Evolutionary conservation across 2,888 invertebrate species (phyloP), one percentile per base, ranked within the genome.

Genomic region (Oligia fasciuncula): DNA sequence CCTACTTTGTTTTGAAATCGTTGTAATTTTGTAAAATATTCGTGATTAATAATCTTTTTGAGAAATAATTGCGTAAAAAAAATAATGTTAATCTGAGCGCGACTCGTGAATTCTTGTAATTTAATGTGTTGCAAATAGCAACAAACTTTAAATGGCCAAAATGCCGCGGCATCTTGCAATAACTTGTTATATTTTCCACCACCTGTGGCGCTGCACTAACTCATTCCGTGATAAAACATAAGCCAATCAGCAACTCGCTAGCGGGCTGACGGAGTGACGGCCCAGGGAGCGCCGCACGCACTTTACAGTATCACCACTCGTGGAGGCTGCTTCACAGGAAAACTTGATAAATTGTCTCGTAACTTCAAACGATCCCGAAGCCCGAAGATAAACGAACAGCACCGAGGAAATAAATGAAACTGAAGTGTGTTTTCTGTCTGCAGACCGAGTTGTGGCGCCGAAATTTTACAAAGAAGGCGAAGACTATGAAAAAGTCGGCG

Each of bases 401-500:
- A 0, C n/a, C 29, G 62, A 72, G 81, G 67, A 76, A 70, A 60
- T 80, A 70, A 80, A 83, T 5, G 35, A 68, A 70, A 76, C 51
- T 79, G 49, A 81, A 82, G 60, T 85, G 82, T 87, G 85, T 92
- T 93, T 93, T 94, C 88, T 94, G 90, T 92, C 93, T 92, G 89
- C 92, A 90, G 89, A 93, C 91, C 89, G 49, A 81, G 83, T 80
- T 77, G 81, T 73, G 83, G 79, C 76, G 74, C 85, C 88, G 76
- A 92, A 89, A 85, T 94, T 93, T 87, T 84, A 84, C 49, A 70
- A 70, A 73, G 88, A 73, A 72, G 91, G 91, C 4, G 88, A 84
- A 35, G 95, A 95, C 83, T 95, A 87, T 89, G 92, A 76, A 67
- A 83, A 76, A 76, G 91, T 92, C 0, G 94, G 92, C 11, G 90